These are phyloP conservation scores for Raja brachyura DNA, from an alignment of 2,113 vertebrate genomes.

Conservation along the genomic window DNA sequence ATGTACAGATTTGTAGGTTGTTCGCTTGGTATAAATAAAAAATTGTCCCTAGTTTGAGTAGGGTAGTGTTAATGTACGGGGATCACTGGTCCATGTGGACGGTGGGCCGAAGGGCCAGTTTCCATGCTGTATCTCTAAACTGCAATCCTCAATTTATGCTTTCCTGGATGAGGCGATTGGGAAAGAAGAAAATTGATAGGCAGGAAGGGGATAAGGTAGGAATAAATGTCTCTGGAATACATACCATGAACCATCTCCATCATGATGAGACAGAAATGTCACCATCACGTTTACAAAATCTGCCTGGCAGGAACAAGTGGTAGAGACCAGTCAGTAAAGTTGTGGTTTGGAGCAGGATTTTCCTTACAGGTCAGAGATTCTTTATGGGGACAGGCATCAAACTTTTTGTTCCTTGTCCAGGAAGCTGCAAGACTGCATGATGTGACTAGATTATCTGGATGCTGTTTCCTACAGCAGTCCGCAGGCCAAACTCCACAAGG, in stretches of 20 bases:
- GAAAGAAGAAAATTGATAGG: background rate
- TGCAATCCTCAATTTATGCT: background rate
- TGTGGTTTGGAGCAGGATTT: background rate
- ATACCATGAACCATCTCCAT: background rate
- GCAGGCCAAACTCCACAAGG: background rate
- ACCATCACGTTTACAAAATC: background rate
- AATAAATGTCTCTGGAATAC: background rate
- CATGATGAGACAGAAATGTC: background rate
- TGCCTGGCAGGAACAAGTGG: background rate
- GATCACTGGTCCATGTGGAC: too few relatives aligned
- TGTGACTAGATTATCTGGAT: background rate
- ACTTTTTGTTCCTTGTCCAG: background rate
- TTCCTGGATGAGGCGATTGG: background rate
- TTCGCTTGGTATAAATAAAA: too few relatives aligned
- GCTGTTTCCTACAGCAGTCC: background rate
- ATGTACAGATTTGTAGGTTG: too few relatives aligned
- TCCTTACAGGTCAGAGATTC: background rate
- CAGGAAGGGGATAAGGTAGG: too few relatives aligned
- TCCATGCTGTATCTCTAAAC: too few relatives aligned
- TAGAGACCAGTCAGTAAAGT: background rate
- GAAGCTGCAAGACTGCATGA: background rate
- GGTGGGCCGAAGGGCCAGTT: too few relatives aligned
- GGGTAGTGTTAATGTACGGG: too few relatives aligned
- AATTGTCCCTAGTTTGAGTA: too few relatives aligned
- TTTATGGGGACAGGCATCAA: background rate